phyloP scores from a whole-genome alignment of 2,797 vertebrate genomes.

The Silurus aristotelis region DNA sequence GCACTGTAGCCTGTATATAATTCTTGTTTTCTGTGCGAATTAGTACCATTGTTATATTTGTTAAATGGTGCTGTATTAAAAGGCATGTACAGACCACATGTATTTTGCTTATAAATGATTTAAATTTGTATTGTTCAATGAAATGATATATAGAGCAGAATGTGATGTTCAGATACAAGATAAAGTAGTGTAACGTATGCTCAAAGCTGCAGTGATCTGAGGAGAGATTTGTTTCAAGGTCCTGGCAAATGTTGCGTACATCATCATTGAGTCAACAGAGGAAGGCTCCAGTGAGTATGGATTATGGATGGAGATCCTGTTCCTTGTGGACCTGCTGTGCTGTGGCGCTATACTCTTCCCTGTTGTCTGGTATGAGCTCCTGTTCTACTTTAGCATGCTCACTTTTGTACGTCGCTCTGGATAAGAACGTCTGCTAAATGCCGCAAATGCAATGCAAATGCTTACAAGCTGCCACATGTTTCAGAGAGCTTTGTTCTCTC shows the following conservation, averaged over 20 bases:
- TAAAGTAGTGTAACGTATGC: not conserved
- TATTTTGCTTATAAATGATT: not conserved
- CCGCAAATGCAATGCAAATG: too few species aligned
- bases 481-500: not conserved
- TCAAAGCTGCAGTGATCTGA: not conserved
- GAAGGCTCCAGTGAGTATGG: slow-evolving; percentile 82
- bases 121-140: not conserved
- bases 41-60: not conserved
- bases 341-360: slow-evolving; percentile 87
- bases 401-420: too few species aligned
- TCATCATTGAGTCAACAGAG: slow-evolving; percentile 87
- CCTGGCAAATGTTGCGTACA: slow-evolving; percentile 83
- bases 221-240: slow-evolving; percentile 66
- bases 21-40: not conserved
- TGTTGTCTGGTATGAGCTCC: slow-evolving; percentile 78
- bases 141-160: not conserved
- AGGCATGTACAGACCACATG: not conserved
- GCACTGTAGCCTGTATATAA: not conserved
- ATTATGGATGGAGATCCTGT: slow-evolving; percentile 85
- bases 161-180: not conserved
- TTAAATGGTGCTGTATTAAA: not conserved
- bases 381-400: not conserved
- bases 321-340: slow-evolving; percentile 84
- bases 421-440: too few species aligned
- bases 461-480: not conserved